A percentile compares a stretch with the other conserved stretches of the same genome.
These are phyloP conservation scores for Cataglyphis rosenhaueri DNA, from an alignment of 2,888 invertebrate species.

Conservation along the genomic window DNA sequence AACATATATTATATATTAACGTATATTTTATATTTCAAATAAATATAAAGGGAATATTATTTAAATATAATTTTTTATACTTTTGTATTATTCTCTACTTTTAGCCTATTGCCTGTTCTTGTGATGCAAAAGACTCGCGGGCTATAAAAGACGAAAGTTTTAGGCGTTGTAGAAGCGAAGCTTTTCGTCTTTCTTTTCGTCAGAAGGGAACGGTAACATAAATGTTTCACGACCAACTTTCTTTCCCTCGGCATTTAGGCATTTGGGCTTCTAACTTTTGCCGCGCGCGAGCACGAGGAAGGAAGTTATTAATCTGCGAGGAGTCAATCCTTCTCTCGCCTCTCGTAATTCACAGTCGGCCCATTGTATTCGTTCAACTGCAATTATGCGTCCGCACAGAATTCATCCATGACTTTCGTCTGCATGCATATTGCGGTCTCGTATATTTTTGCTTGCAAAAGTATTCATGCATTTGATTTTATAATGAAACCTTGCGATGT, in stretches of 20 bases:
- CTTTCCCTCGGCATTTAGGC: constrained; percentile 72
- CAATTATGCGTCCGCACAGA: constrained; percentile 66
- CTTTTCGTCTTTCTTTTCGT: not conserved
- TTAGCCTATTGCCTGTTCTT: not conserved
- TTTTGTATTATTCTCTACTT: not conserved
- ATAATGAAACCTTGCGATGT: constrained; percentile 38
- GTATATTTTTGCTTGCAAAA: constrained; percentile 36
- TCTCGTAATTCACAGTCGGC: constrained; percentile 62
- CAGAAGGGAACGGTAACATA: constrained; percentile 39
- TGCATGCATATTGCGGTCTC: constrained; percentile 37
- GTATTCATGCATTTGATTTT: constrained; percentile 53
- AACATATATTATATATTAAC: not conserved
- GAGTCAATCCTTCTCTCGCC: constrained; percentile 69
- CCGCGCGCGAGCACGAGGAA: constrained; percentile 50
- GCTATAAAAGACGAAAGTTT: constrained; percentile 26
- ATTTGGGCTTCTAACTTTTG: constrained; percentile 66
- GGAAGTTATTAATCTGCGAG: constrained; percentile 75
- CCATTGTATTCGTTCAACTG: constrained; percentile 69
- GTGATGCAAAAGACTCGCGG: not conserved
- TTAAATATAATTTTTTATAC: not conserved
- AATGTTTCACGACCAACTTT: constrained; percentile 75
- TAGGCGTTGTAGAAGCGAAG: constrained; percentile 19
- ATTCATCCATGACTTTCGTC: constrained; percentile 63
- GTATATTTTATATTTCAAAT: not conserved
- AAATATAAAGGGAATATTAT: not conserved